These are phyloP conservation scores for Crotalus horridus DNA, from an alignment of 2,113 vertebrate genomes.

Conservation along the genomic window DNA sequence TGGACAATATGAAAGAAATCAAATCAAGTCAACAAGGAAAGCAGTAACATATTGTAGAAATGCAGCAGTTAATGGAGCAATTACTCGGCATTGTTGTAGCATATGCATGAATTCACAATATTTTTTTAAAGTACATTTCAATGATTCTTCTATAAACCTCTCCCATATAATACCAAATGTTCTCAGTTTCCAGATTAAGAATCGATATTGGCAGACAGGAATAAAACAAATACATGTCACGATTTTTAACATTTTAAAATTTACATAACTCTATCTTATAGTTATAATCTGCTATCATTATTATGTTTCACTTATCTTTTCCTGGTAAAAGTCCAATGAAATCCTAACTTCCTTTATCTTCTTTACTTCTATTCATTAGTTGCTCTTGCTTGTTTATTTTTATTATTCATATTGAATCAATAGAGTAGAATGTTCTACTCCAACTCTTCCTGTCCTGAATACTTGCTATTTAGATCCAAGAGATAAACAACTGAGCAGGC, in stretches of 20 bases:
- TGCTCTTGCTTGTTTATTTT: not conserved
- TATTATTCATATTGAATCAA: not conserved
- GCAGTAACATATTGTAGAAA: not conserved
- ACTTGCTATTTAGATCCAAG: not conserved
- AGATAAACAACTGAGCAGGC: not conserved
- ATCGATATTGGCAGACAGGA: not conserved
- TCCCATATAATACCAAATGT: not conserved
- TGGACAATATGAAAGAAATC: not conserved
- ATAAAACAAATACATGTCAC: not conserved
- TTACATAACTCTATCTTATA: not conserved
- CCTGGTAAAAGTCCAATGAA: not conserved
- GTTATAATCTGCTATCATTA: not conserved
- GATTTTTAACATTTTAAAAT: not conserved
- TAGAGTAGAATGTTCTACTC: too few relatives aligned
- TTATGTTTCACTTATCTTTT: not conserved
- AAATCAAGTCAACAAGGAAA: not conserved
- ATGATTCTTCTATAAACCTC: not conserved
- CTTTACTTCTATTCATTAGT: not conserved
- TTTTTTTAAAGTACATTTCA: not conserved
- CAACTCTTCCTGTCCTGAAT: not conserved
- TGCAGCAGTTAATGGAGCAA: not conserved
- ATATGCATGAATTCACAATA: not conserved
- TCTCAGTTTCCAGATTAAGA: not conserved
- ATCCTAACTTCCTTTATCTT: not conserved
- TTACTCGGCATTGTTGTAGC: not conserved